These are phyloP conservation scores for Amorpha juglandis DNA, from an alignment of 2,888 invertebrate species.

Conservation along the genomic window DNA sequence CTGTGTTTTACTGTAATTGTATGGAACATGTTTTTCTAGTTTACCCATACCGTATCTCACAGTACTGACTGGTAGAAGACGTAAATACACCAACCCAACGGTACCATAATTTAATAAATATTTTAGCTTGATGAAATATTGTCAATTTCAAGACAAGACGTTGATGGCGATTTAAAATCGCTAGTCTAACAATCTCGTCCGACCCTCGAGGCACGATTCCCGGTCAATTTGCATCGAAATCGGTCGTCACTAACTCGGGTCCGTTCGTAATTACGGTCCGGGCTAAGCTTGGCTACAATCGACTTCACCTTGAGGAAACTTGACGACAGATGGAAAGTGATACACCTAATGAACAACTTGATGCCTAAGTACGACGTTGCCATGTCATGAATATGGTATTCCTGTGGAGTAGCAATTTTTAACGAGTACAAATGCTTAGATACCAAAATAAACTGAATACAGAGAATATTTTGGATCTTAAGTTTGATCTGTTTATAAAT, in stretches of 20 bases:
- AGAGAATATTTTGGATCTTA: no score
- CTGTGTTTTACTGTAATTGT: no score
- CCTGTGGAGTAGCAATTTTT: neutral
- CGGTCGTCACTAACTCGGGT: slow-evolving; percentile 28
- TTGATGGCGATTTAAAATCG: slow-evolving; percentile 23
- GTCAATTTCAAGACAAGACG: neutral
- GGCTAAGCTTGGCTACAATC: slow-evolving; percentile 11
- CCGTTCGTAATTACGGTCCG: slow-evolving; percentile 25
- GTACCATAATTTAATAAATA: neutral
- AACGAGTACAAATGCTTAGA: no score
- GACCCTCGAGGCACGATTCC: slow-evolving; percentile 30
- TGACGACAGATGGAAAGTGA: slow-evolving; percentile 1
- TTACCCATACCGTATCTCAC: neutral
- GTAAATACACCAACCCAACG: neutral
- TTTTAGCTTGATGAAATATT: neutral
- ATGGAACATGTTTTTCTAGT: no score
- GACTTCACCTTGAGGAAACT: slow-evolving; percentile 9
- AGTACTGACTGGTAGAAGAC: neutral
- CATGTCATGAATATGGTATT: neutral
- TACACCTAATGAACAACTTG: neutral
- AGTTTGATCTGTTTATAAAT: no score
- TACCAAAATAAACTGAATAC: no score
- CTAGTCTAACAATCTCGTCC: slow-evolving; percentile 24
- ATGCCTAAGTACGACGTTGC: neutral
- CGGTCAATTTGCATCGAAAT: slow-evolving; percentile 37